Evolutionary conservation across 2,888 invertebrate species (phyloP), one percentile per base, ranked within the genome.

Genomic region (Elmis aenea): DNA sequence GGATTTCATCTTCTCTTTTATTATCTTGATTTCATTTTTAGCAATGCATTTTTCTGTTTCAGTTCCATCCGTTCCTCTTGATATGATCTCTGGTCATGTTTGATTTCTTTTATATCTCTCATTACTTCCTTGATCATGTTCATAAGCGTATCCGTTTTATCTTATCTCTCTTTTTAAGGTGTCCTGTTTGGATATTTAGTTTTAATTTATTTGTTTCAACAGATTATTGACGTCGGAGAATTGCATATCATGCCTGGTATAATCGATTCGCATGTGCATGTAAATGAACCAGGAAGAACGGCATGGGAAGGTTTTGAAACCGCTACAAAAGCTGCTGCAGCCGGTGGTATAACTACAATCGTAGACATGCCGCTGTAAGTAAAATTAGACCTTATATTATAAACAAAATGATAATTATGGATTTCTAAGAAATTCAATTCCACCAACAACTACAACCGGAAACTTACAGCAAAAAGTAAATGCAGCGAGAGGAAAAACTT

Each of bases 181-280:
- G n/a, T n/a, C n/a, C n/a, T n/a, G n/a, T n/a, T n/a, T n/a, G n/a
- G n/a, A n/a, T n/a, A n/a, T n/a, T n/a, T n/a, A n/a, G n/a, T n/a
- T n/a, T n/a, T n/a, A n/a, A n/a, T n/a, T n/a, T n/a, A n/a, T n/a
- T n/a, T n/a, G n/a, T n/a, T n/a, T n/a, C n/a, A n/a, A n/a, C n/a
- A 67, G 66, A 52, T 67, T 5, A 64, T 65, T 11, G 73, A 77
- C 56, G 72, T 72, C 46, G 74, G 70, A 1, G 61, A 72, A 40
- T 59, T 67, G 42, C 64, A 77, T 1, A 49, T 85, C 14, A 79
- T 84, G 79, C 75, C 83, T 0, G 84, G 84, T 1, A 68, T 81
- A 2, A 75, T 84, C 6, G 85, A 85, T 62, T 74, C 81, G 0
- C 83, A 84, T 57, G 83, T 85, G 3, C 83, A 85, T 47, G 75